Evolutionary conservation across 30 jellyfish, hydroid and myxozoan species (phyloP).

Genomic region (Morbakka virulenta): DNA sequence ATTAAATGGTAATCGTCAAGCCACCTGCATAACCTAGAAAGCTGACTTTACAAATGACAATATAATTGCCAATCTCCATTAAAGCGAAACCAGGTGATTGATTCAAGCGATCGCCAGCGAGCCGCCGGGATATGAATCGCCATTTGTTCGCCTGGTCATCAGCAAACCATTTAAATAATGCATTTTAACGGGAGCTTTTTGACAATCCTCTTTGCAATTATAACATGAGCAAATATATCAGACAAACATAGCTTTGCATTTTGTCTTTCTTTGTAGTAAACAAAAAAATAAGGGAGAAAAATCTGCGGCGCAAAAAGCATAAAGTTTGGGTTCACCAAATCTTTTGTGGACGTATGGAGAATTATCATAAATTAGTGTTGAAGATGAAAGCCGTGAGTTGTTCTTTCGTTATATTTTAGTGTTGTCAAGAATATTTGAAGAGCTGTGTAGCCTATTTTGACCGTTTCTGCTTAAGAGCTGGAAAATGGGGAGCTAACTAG

Average conservation of each 20-base stretch:
- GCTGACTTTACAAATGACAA: too few relatives aligned
- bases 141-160: too few relatives aligned
- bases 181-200: conserved; percentile 10
- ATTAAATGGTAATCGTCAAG: too few relatives aligned
- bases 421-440: conserved; percentile 15
- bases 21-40: too few relatives aligned
- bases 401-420: conserved; percentile 17
- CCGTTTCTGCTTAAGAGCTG: conserved; percentile 12
- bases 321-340: conserved; percentile 15
- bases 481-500: conserved; percentile 20
- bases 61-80: too few relatives aligned
- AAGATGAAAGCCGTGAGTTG: conserved; percentile 32
- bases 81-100: too few relatives aligned
- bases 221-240: background rate
- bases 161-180: conserved; percentile 4
- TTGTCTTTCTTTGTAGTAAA: conserved; percentile 9
- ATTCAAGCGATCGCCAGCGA: too few relatives aligned
- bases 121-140: too few relatives aligned
- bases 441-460: conserved; percentile 22
- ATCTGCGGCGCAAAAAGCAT: conserved; percentile 29
- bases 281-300: conserved; percentile 21
- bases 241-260: conserved; percentile 14
- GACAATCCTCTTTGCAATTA: background rate
- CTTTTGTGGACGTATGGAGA: conserved; percentile 10
- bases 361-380: conserved; percentile 13